phyloP scores from a whole-genome alignment of 1,140 invertebrate species.

The Centruroides sculpturatus region DNA sequence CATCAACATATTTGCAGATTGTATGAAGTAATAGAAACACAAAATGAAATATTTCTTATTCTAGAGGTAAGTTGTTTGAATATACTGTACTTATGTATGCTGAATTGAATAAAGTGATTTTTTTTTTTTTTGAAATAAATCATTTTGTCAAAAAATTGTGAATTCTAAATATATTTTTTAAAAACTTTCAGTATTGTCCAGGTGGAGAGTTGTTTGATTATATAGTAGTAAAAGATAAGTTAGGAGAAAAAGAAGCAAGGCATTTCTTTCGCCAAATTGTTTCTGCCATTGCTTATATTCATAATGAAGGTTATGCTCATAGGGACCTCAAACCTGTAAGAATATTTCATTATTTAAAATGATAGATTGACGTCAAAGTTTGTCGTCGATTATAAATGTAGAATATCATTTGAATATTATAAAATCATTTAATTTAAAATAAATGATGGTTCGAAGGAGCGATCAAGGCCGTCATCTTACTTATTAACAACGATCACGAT shows the following conservation, averaged over 20 bases:
- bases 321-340: constrained; percentile 66
- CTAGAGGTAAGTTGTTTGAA: constrained; percentile 40
- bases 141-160: too few species aligned
- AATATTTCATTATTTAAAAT: constrained; percentile 1
- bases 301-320: constrained; percentile 58
- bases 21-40: constrained; percentile 66
- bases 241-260: constrained; percentile 53
- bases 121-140: too few species aligned
- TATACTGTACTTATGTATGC: too few species aligned
- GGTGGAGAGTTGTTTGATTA: constrained; percentile 76
- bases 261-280: constrained; percentile 63
- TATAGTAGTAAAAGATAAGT: constrained; percentile 53
- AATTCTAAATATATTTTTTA: too few species aligned
- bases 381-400: too few species aligned
- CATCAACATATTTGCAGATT: constrained; percentile 73
- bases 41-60: constrained; percentile 50
- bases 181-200: constrained; percentile 45
- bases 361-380: too few species aligned
- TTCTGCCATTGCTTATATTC: constrained; percentile 59
- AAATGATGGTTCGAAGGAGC: too few species aligned
- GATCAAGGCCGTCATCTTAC: too few species aligned
- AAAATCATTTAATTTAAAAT: too few species aligned
- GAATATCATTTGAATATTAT: too few species aligned
- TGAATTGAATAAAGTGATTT: too few species aligned
- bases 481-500: too few species aligned